Conservation (phyloP, 2,113 vertebrate genomes). For the Xiphias gladius region DNA sequence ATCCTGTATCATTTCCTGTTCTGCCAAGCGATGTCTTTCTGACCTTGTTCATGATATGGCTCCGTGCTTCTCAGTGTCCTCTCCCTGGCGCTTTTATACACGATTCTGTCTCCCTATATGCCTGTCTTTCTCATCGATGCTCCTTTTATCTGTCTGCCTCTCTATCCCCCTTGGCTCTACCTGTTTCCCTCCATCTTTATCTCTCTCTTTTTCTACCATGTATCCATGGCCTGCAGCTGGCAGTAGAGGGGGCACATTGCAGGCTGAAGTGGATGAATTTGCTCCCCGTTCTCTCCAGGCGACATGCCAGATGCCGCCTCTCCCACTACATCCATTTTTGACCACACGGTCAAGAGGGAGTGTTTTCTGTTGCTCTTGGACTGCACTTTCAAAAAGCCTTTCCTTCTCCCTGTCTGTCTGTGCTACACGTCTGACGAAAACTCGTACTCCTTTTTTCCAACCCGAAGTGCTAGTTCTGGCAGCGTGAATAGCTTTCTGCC, state of each 20-base stretch:
- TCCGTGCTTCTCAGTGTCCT: constrained; percentile 70
- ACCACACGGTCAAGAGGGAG: constrained; percentile 75
- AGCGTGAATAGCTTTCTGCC: constrained; percentile 33
- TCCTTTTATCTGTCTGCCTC: constrained; percentile 34
- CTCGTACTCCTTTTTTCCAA: constrained; percentile 76
- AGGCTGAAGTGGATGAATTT: constrained; percentile 28
- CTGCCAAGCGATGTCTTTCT: constrained; percentile 72
- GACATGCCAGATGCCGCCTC: constrained; percentile 68
- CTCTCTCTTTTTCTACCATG: constrained; percentile 6
- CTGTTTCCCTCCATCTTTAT: constrained; percentile 38
- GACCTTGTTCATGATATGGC: constrained; percentile 81
- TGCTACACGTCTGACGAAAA: constrained; percentile 74
- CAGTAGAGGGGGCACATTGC: constrained; percentile 40
- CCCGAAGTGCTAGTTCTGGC: constrained; percentile 81
- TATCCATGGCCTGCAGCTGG: constrained; percentile 45
- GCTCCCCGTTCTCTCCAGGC: constrained; percentile 58
- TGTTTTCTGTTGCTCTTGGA: constrained; percentile 83
- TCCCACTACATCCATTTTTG: constrained; percentile 76
- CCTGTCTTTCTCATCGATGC: constrained; percentile 41
- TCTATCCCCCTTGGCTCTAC: constrained; percentile 8
- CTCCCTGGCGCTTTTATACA: constrained; percentile 53
- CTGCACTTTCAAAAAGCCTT: constrained; percentile 71
- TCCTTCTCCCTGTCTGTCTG: constrained; percentile 74
- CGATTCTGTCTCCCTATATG: constrained; percentile 49
- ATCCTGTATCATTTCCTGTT: constrained; percentile 85